Base-by-base conservation (phyloP, 2,888 invertebrate genomes). In the Chaetogeoica ovagalla region DNA sequence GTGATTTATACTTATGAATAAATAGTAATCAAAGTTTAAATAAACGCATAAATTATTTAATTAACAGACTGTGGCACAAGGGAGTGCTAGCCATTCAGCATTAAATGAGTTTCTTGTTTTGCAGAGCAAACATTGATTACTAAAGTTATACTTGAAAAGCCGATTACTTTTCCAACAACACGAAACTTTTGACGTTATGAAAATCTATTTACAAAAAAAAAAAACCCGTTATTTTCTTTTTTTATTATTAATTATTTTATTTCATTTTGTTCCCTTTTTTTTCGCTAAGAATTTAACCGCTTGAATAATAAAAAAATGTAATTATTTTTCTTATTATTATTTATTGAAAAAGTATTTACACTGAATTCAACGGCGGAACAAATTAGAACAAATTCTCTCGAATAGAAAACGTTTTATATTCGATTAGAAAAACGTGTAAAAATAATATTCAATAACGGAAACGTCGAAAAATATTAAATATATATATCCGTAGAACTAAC, bases 81-180 rank as follows among this genome's bases (percentile, higher is more conserved):
- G 60, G 76, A 52, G 60, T 37, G 52, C 21, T 69, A 77, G 57
- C 69, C 37, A 77, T 77, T 77, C 76, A 69, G 76, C 69, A 69
- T 69, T 77, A 77, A 77, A 77, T 39, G 76, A 69, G 69, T 77
- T 77, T 77, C 76, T 77, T 77, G 76, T 77, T 77, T 69, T 65
- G 76, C 76, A 52, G 69, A 77, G 76, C 76, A 52, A 77, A 77
- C 76, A 77, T 77, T 77, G 76, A 77, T 77, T 77, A 77, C 76
- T 77, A 77, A 77, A 77, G 76, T 77, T 77, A 77, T 69, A 77
- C 60, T 69, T 69, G 59, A 62, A 77, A 77, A 77, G 60, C 69
- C 69, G 69, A 77, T 77, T 77, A 77, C 69, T 69, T 77, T 77
- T 69, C 30, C 48, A 60, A 77, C 69, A 60, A 69, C n/a, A 52